A percentile compares a stretch with the other conserved stretches of the same genome.
These are phyloP conservation scores for Cepphus grylle DNA, from an alignment of 2,113 vertebrate genomes.

Conservation along the genomic window DNA sequence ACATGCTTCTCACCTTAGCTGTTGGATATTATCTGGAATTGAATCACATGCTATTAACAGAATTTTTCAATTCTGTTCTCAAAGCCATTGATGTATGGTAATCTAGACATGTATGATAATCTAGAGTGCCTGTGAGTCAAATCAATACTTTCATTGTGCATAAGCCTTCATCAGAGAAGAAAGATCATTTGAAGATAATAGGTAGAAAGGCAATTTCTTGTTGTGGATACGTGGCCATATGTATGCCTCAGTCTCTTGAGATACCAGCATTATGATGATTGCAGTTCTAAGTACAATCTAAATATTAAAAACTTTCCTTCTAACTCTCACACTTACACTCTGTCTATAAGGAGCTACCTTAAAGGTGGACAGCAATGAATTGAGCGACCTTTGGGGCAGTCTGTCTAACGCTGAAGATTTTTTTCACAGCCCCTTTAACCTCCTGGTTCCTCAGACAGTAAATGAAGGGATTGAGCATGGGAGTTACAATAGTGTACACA, in stretches of 20 bases:
- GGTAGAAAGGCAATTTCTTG: not conserved
- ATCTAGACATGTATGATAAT: too few relatives aligned
- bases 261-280: not conserved
- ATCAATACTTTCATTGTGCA: not conserved
- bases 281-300: not conserved
- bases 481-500: conserved; percentile 32
- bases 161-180: not conserved
- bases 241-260: not conserved
- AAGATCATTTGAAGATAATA: not conserved
- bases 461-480: conserved; percentile 38
- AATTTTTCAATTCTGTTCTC: not conserved
- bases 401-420: not conserved
- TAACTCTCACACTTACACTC: not conserved
- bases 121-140: not conserved
- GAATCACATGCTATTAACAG: not conserved
- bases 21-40: not conserved
- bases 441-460: conserved; percentile 52
- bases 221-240: not conserved
- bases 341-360: not conserved
- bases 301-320: not conserved
- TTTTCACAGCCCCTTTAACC: not conserved
- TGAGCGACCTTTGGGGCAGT: not conserved
- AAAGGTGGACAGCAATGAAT: not conserved
- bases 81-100: not conserved
- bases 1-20: not conserved